Base-by-base conservation (phyloP, 2,797 vertebrate genomes). In the Crocidura indochinensis region DNA sequence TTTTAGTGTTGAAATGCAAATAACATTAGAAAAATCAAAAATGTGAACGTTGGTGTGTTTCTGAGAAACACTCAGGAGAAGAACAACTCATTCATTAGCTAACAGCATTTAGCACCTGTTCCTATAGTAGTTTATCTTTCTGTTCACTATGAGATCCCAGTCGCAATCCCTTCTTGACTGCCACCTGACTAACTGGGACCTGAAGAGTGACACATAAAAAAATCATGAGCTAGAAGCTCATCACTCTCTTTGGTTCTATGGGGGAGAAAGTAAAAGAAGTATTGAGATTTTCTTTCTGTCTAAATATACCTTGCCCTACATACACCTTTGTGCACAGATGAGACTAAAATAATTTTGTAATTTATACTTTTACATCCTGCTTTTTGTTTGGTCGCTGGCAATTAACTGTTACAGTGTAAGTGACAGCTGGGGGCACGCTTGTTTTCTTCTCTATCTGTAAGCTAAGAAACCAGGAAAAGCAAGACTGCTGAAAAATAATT, bases 221-320 rank as follows among this genome's bases (percentile, higher is more conserved):
- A 91, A 83, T 49, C 75, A 90, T 76, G 53, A 51, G 64, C 79
- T 85, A 95, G 56, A 89, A n/a, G n/a, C n/a, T 94, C 87, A 89
- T 84, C 46, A 91, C 22, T 87, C 26, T 8, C 69, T 91, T 91
- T 84, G 67, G 64, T 76, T 87, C 89, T 83, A 91, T 94, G 68
- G 72, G 44, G 29, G 10, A 94, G 60, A 90, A 87, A 11, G 38
- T 71, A 89, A 95, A 95, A 92, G 85, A 93, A 96, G 91, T 86
- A 91, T 11, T 11, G 19, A 81, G n/a, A 62, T 74, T 83, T 84
- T 92, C 65, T 87, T 88, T 94, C 90, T 53, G 91, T 87, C 56
- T 95, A 93, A 95, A 94, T 94, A 95, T 89, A 95, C 56, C 64
- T 91, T 71, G 65, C 65, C 76, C 62, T 92, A 92, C 56, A 93